Evolutionary conservation across 2,113 vertebrate species (phyloP), one percentile per base, ranked within the genome.

Genomic region (Tursiops truncatus): DNA sequence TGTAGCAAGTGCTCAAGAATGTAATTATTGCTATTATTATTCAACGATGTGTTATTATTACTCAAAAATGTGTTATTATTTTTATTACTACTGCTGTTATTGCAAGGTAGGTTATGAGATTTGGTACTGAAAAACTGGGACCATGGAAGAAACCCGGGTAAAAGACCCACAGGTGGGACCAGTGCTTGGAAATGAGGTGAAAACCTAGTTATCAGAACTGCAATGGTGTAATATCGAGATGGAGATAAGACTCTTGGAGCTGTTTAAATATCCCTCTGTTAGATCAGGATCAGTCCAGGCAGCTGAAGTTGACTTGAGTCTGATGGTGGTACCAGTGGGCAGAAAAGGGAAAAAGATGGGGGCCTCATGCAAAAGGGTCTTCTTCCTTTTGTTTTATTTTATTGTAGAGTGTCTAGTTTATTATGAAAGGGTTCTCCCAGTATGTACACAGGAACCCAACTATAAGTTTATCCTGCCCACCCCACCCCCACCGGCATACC

Each of bases 371-470:
- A 26, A 73, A 88, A 84, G 31, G 28, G 15, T n/a, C 8, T 56
- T 77, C 38, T 76, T 88, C 14, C 50, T 53, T 53, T 53, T 53
- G 47, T 13, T 53, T 53, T 53, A 50, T 53, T 53, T 53, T 53
- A 53, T 89, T 93, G 50, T 82, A 53, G 58, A 93, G 81, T 68
- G 38, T 95, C 86, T 96, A 50, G 41, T 97, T 97, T 97, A 97
- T 97, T 97, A 79, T 58, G 89, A 95, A 96, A 98, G 92, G 67
- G 60, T 93, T 96, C 76, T 94, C 90, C 84, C 53, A 96, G 2
- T 82, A 68, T 38, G 41, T 91, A 94, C 79, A 96, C 11, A 91
- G 53, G 20, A 41, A 88, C 73, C 82, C 85, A 91, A 91, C 65
- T 74, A 65, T 0, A 67, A 67, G 73, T 58, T 73, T 90, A 60